phyloP scores from a whole-genome alignment of 2,797 vertebrate species.

The Lithobates pipiens region DNA sequence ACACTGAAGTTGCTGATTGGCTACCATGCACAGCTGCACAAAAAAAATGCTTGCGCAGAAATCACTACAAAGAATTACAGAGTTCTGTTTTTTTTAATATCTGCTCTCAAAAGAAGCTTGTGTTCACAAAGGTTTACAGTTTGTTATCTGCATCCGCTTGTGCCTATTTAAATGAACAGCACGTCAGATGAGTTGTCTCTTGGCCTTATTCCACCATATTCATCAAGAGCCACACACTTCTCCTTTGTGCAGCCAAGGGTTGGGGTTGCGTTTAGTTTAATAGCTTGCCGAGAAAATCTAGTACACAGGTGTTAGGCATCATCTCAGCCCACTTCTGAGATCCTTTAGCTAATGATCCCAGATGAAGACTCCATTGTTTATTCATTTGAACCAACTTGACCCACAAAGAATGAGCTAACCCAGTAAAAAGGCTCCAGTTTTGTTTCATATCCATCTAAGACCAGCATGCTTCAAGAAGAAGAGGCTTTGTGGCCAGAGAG shows the following conservation, averaged over 20 bases:
- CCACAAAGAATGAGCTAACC: conserved; percentile 41
- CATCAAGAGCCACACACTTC: conserved; percentile 23
- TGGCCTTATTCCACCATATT: conserved; percentile 36
- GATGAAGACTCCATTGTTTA: conserved; percentile 56
- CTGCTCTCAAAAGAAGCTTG: neutral
- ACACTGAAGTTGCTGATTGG: no score
- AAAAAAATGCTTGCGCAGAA: no score
- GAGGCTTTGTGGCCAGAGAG: neutral
- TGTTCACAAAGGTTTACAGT: neutral
- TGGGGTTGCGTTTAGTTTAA: conserved; percentile 46
- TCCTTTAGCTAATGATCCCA: conserved; percentile 58
- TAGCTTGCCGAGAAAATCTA: conserved; percentile 51
- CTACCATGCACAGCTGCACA: no score
- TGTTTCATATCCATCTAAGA: conserved; percentile 1
- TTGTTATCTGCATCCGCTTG: neutral
- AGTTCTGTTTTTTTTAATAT: neutral
- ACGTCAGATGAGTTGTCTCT: conserved; percentile 4
- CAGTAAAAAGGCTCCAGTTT: conserved; percentile 1
- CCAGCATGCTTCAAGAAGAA: no score
- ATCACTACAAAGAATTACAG: no score
- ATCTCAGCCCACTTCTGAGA: conserved; percentile 55
- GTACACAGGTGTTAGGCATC: conserved; percentile 56
- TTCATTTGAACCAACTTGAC: conserved; percentile 54
- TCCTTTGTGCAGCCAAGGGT: conserved; percentile 23
- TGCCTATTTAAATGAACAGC: neutral